phyloP scores from a whole-genome alignment of 2,797 vertebrate species.

The Helarctos malayanus region DNA sequence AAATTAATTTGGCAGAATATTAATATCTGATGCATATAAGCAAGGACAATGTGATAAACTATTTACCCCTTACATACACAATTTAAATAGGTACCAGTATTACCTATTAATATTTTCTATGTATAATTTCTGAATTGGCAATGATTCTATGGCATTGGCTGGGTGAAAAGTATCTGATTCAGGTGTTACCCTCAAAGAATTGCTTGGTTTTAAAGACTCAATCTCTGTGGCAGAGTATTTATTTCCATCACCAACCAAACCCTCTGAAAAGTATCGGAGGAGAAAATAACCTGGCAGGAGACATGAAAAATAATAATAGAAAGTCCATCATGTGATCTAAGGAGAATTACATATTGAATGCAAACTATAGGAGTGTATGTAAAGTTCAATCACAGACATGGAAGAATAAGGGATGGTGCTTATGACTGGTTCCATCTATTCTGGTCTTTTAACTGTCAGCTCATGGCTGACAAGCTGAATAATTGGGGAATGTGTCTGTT shows the following conservation, averaged over 20 bases:
- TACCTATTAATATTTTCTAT: background rate
- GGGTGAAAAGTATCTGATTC: background rate
- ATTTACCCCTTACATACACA: background rate
- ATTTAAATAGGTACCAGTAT: background rate
- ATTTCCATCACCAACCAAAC: slow-evolving; percentile 54
- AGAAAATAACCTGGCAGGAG: slow-evolving; percentile 58
- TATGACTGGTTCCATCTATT: slow-evolving; percentile 55
- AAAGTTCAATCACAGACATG: background rate
- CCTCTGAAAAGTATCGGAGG: slow-evolving; percentile 61
- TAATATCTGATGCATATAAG: background rate
- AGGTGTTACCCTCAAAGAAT: background rate
- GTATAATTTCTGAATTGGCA: background rate
- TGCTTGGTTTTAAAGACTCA: slow-evolving; percentile 43
- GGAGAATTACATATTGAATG: slow-evolving; percentile 59
- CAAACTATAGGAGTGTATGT: background rate
- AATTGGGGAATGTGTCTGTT: slow-evolving; percentile 53
- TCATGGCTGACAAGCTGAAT: slow-evolving; percentile 50
- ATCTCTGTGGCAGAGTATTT: slow-evolving; percentile 55
- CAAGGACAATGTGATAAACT: background rate
- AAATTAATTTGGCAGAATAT: background rate
- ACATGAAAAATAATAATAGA: slow-evolving; percentile 64
- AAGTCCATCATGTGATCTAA: background rate
- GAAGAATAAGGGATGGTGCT: background rate
- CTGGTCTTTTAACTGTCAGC: slow-evolving; percentile 70
- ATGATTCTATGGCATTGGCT: background rate